phyloP scores from a whole-genome alignment of 2,113 vertebrate species.

The Neolamprologus modestus region DNA sequence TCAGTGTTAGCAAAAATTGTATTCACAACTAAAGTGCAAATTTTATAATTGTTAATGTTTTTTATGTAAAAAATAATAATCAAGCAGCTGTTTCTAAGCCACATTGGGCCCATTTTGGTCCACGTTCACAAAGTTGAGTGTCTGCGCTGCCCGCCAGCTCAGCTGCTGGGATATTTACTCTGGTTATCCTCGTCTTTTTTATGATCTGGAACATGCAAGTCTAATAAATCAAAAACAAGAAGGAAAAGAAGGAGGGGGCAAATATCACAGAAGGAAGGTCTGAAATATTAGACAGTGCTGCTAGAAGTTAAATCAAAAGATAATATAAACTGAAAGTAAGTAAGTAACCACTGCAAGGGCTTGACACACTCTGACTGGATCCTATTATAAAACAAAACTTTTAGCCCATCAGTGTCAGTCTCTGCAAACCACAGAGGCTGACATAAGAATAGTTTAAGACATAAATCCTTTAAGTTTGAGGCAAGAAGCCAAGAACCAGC shows the following conservation, averaged over 20 bases:
- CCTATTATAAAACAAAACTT: fast-evolving
- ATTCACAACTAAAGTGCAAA: background rate
- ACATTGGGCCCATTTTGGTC: fast-evolving
- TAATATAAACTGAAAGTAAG: background rate
- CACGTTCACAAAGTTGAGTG: fast-evolving
- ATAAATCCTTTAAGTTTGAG: background rate
- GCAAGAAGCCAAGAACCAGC: background rate
- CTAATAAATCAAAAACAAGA: background rate
- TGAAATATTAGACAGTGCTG: background rate
- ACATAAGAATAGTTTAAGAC: background rate
- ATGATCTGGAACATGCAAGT: background rate
- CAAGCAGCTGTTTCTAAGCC: background rate
- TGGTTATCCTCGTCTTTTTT: background rate
- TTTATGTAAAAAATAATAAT: background rate
- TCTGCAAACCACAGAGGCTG: fast-evolving
- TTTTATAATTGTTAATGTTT: background rate
- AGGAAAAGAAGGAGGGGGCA: background rate
- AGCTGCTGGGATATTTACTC: background rate
- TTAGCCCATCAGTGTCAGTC: background rate
- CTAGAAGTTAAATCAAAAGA: background rate
- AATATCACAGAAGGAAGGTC: background rate
- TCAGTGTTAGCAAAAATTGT: background rate
- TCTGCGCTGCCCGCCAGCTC: background rate
- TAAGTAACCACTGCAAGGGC: background rate
- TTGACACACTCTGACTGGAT: background rate